Evolutionary conservation across 2,113 vertebrate genomes (phyloP), one percentile per base, ranked within the genome.

Genomic region (Chrysemys picta): DNA sequence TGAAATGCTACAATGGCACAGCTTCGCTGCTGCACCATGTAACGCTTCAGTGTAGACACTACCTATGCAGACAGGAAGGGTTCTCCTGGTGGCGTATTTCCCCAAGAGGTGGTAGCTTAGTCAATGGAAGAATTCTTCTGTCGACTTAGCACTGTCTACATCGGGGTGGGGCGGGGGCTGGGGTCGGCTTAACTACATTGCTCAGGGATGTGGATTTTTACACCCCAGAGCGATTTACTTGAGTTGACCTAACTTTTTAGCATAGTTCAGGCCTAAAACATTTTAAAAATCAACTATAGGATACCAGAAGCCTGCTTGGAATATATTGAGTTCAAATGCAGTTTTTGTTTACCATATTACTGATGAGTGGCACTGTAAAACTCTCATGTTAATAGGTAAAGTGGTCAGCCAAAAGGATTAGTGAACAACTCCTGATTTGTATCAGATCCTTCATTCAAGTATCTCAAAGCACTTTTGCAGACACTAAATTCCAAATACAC

Each of bases 141-240:
- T 57, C 24, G 21, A 54, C 21, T 5, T 53, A 53, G 53, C 53
- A 53, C 12, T 53, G 53, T 53, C 53, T 19, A 53, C 53, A 53
- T 13, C 1, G 53, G 53, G 4, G 50, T 47, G 8, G 3, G 50
- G 50, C 1, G 9, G 24, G 4, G 54, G 3, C 27, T 10, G 10
- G 5, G 5, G 57, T 59, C 27, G 13, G 27, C 57, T 59, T 59
- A 29, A 59, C 11, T 10, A 14, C 24, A 59, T 27, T 13, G 27
- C 27, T 59, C 27, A 31, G 27, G 5, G 57, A 12, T 59, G 5
- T 13, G 27, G 25, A 29, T 59, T 29, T 59, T 59, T 59, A 59
- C 10, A 59, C 12, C 57, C 57, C 11, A 59, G 57, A 59, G 9
- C 12, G 5, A 59, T 13, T 27, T 59, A 59, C 5, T 12, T 31